Conservation (phyloP, 2,888 invertebrate species). For the Pardosa pseudoannulata region DNA sequence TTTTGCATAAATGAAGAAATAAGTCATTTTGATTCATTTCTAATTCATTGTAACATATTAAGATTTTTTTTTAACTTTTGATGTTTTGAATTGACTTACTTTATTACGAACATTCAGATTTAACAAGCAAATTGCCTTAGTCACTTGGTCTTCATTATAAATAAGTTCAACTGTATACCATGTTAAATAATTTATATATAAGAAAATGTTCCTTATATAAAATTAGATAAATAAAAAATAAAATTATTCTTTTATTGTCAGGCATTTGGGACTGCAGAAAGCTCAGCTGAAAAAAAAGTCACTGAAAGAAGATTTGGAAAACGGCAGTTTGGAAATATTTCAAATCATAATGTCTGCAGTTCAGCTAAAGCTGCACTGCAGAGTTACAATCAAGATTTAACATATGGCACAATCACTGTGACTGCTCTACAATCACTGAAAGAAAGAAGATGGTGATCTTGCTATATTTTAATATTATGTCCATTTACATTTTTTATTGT, state of each 20-base stretch:
- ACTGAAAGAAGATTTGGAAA: slow-evolving; percentile 39
- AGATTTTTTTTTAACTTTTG: too few relatives aligned
- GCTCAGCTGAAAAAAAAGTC: slow-evolving; percentile 18
- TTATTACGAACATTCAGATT: too few relatives aligned
- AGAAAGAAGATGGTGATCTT: slow-evolving; percentile 58
- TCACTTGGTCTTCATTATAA: too few relatives aligned
- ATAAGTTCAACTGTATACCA: too few relatives aligned
- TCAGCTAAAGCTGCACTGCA: slow-evolving; percentile 67
- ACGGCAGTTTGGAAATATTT: slow-evolving; percentile 56
- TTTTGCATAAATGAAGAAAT: too few relatives aligned
- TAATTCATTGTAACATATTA: too few relatives aligned
- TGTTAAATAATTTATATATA: too few relatives aligned
- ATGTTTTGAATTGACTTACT: too few relatives aligned
- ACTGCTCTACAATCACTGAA: slow-evolving; percentile 52
- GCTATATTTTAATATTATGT: neutral
- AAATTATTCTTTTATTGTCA: neutral
- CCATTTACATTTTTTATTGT: neutral
- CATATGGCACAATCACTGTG: slow-evolving; percentile 66
- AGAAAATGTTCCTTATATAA: too few relatives aligned
- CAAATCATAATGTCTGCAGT: slow-evolving; percentile 50
- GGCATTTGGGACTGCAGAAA: neutral
- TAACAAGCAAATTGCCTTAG: too few relatives aligned
- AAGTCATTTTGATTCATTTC: too few relatives aligned
- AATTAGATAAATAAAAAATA: too few relatives aligned
- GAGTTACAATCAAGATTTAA: slow-evolving; percentile 59